Conservation (phyloP, 2,797 vertebrate genomes). For the Sciurus vulgaris region DNA sequence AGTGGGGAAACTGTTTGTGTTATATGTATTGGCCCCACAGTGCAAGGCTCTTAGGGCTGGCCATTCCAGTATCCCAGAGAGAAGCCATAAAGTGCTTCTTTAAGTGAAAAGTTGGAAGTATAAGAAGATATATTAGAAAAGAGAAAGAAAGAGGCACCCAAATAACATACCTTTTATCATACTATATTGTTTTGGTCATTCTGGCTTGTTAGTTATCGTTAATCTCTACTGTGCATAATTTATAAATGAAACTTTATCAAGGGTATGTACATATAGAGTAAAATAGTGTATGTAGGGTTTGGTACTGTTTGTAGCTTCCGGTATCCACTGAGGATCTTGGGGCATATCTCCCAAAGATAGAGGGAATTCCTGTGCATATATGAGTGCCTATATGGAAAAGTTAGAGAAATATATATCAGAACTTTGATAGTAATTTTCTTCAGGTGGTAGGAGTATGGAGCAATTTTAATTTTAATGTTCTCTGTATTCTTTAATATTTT, state of each 20-base stretch:
- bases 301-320: neutral
- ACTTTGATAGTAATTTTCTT: constrained; percentile 23
- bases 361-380: neutral
- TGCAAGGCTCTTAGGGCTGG: neutral
- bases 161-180: neutral
- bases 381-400: neutral
- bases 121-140: neutral
- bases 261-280: neutral
- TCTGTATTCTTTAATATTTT: constrained; percentile 52
- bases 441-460: neutral
- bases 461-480: constrained; percentile 12
- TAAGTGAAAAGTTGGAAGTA: neutral
- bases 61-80: neutral
- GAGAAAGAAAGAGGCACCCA: neutral
- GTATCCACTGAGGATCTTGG: neutral
- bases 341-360: neutral
- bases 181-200: neutral
- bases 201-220: neutral
- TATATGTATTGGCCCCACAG: neutral
- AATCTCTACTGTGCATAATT: neutral
- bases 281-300: neutral
- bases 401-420: neutral
- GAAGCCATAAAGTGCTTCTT: neutral
- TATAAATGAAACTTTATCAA: neutral
- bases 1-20: neutral